A percentile compares a stretch with the other conserved stretches of the same genome.
Evolutionary conservation across 2,888 invertebrate genomes (phyloP).

Genomic region (Perizoma affinitatum): DNA sequence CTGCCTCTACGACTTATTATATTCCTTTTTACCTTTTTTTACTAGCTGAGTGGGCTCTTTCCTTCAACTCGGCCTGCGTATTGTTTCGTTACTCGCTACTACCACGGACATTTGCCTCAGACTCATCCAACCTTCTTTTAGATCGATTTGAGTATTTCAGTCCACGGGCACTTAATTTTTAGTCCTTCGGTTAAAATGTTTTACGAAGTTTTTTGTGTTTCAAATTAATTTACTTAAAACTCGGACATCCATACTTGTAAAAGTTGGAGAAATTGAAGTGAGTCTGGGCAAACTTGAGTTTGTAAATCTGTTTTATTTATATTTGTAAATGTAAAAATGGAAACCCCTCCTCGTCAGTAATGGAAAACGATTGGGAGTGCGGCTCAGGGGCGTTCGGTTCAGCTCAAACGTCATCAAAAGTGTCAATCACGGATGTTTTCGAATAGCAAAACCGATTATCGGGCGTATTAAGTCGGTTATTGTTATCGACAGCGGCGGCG

Average conservation of each 20-base stretch:
- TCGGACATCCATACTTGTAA: slow-evolving; percentile 3
- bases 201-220: slow-evolving; percentile 34
- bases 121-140: slow-evolving; percentile 54
- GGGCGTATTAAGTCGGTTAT: slow-evolving; percentile 82
- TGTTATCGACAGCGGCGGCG: slow-evolving; percentile 77
- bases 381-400: slow-evolving; percentile 58
- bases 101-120: slow-evolving; percentile 68
- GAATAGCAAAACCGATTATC: slow-evolving; percentile 83
- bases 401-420: slow-evolving; percentile 74
- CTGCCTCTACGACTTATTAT: slow-evolving; percentile 68
- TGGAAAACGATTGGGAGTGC: slow-evolving; percentile 54
- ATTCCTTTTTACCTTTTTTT: slow-evolving; percentile 67
- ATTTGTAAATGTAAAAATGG: slow-evolving; percentile 43
- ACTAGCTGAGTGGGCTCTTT: slow-evolving; percentile 69
- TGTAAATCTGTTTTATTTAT: slow-evolving; percentile 29
- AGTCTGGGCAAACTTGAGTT: slow-evolving; percentile 22
- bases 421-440: slow-evolving; percentile 82
- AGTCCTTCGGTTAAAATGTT: slow-evolving; percentile 42
- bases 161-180: slow-evolving; percentile 56
- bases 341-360: slow-evolving; percentile 45
- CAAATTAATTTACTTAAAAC: slow-evolving; percentile 13
- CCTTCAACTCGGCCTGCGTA: slow-evolving; percentile 58
- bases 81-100: slow-evolving; percentile 66
- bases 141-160: slow-evolving; percentile 48
- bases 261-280: slow-evolving; percentile 19